Base-by-base conservation (phyloP, 2,888 invertebrate genomes). In the Dastarcus helophoroides region DNA sequence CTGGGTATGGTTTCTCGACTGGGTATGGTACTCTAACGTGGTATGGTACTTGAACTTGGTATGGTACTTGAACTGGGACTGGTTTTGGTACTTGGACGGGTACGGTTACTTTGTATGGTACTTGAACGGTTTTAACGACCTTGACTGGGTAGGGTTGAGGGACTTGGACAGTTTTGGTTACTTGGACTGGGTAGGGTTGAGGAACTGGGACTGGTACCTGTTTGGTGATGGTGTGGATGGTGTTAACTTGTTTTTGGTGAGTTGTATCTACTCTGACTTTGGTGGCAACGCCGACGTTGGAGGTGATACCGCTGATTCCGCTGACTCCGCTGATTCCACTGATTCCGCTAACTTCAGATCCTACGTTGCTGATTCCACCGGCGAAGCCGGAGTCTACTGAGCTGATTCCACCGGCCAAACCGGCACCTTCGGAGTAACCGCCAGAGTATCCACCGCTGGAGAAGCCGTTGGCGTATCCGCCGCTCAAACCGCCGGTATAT, bases 101-200 rank as follows among this genome's bases (percentile, higher is more conserved):
- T 7, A 25, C 31, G 4, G 41, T 41, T 3, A 49, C 45, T 23
- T 40, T 34, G 27, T 45, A 42, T 27, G 42, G 43, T 0, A 46
- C 47, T 35, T 43, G 46, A 14, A 48, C 41, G 3, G 46, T 40
- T 24, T 41, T 43, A 9, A 36, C 32, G 22, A 46, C 41, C 15
- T 35, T 22, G n/a, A 35, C 39, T 15, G 46, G 48, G 38, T 55
- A 50, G 14, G 56, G 56, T 36, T 55, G 51, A 11, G 56, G 40
- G 23, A 47, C 46, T 24, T 33, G 45, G 5, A 54, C 50, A 10
- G 44, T 46, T 38, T 46, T 51, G 21, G 45, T 47, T 4, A 54
- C 47, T 29, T 22, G 37, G 7, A 40, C 42, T 24, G 43, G 43
- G 27, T 37, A 37, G 22, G 41, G 39, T 26, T 41, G 42, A 29